Conservation (phyloP, 2,113 vertebrate species). For the Mirza zaza region DNA sequence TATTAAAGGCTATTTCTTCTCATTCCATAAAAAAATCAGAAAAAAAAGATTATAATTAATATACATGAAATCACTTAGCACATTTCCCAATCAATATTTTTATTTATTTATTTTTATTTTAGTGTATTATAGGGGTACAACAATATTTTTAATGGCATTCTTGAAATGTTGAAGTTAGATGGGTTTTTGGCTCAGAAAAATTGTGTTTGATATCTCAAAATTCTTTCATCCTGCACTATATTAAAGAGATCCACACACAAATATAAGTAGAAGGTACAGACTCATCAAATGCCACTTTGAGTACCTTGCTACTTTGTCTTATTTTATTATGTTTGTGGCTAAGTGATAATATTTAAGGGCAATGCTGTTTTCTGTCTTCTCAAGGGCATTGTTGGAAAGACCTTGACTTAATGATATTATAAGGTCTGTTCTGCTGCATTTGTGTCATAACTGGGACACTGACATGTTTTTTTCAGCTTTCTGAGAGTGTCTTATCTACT, state of each 20-base stretch:
- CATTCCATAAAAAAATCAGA: background rate
- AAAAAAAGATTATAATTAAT: background rate
- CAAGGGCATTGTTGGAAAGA: background rate
- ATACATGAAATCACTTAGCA: background rate
- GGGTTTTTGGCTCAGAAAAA: background rate
- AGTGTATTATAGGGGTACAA: background rate
- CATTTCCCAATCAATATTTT: constrained; percentile 1
- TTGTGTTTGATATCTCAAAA: background rate
- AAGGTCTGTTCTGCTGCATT: background rate
- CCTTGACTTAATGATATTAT: constrained; percentile 44
- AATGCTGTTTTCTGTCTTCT: background rate
- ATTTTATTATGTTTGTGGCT: constrained; percentile 8
- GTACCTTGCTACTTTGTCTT: background rate
- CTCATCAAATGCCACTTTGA: background rate
- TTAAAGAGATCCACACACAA: background rate
- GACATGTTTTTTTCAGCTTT: constrained; percentile 59
- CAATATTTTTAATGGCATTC: background rate
- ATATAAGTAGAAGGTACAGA: background rate
- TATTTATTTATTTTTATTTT: no score
- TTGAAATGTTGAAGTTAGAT: background rate
- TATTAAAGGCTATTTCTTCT: constrained; percentile 23
- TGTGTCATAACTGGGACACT: constrained; percentile 40
- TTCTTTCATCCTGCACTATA: background rate
- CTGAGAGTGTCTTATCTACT: constrained; percentile 60
- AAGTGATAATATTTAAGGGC: constrained; percentile 34